Evolutionary conservation across 2,888 invertebrate genomes (phyloP).

Genomic region (Macropis europaea): DNA sequence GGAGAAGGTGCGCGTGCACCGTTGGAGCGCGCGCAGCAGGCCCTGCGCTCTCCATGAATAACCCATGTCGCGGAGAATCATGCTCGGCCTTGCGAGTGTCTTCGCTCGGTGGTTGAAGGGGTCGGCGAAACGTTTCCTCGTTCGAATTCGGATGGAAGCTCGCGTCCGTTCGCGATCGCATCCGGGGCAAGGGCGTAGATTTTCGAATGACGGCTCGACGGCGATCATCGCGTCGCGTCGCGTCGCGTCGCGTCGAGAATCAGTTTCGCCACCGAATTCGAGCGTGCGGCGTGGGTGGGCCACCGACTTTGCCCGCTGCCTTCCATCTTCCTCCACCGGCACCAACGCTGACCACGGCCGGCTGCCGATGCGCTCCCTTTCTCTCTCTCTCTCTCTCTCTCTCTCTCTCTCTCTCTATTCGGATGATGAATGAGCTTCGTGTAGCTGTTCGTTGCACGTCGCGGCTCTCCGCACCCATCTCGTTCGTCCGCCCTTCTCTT

Average conservation of each 20-base stretch:
- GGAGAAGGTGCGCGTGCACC: no score
- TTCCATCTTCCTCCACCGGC: slow-evolving; percentile 29
- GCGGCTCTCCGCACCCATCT: slow-evolving; percentile 8
- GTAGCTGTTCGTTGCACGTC: slow-evolving; percentile 44
- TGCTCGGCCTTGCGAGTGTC: no score
- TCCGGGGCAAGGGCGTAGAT: no score
- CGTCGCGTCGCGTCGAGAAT: slow-evolving; percentile 26
- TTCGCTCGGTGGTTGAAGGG: no score
- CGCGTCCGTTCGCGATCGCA: no score
- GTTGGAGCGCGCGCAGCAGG: no score
- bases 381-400: slow-evolving; percentile 59
- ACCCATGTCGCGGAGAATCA: no score
- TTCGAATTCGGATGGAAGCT: no score
- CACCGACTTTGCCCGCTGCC: slow-evolving; percentile 43
- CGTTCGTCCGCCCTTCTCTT: neutral
- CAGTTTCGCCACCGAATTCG: slow-evolving; percentile 69
- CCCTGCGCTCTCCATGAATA: no score
- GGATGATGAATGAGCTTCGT: slow-evolving; percentile 71
- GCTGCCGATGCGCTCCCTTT: slow-evolving; percentile 41
- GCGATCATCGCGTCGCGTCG: no score
- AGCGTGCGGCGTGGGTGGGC: slow-evolving; percentile 76
- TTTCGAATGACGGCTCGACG: no score
- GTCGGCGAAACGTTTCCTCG: no score
- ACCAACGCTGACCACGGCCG: slow-evolving; percentile 44
- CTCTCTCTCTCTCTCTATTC: slow-evolving; percentile 58